These are phyloP conservation scores for Zosterops lateralis DNA, from an alignment of 2,113 vertebrate genomes.

Conservation along the genomic window DNA sequence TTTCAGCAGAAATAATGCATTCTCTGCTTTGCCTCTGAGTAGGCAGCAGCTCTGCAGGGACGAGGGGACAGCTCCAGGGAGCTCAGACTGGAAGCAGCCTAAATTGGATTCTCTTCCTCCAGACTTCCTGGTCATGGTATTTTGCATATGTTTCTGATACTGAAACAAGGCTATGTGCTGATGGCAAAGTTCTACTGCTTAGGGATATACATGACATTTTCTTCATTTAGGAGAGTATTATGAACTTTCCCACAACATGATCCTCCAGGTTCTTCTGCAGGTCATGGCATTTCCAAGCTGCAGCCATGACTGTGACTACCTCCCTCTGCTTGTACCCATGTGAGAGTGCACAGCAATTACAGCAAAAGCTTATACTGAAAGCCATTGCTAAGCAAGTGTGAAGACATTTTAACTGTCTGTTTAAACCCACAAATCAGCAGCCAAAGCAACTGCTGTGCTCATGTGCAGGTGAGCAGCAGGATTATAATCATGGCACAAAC, in stretches of 20 bases:
- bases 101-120: background rate
- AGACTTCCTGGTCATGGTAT: background rate
- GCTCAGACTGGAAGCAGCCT: background rate
- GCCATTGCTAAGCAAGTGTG: background rate
- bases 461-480: background rate
- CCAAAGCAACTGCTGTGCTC: background rate
- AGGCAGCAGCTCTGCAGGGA: background rate
- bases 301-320: background rate
- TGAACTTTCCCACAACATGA: background rate
- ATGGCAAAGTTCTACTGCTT: background rate
- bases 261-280: background rate
- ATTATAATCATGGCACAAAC: background rate
- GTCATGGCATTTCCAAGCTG: background rate
- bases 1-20: background rate
- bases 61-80: background rate
- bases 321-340: background rate
- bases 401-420: background rate
- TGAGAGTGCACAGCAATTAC: background rate
- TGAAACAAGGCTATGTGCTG: background rate
- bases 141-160: background rate
- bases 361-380: background rate
- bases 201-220: background rate
- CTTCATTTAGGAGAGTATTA: background rate
- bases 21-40: fast-evolving
- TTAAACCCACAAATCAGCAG: background rate